phyloP scores from a whole-genome alignment of 2,113 vertebrate genomes.

The Copsychus sechellarum region DNA sequence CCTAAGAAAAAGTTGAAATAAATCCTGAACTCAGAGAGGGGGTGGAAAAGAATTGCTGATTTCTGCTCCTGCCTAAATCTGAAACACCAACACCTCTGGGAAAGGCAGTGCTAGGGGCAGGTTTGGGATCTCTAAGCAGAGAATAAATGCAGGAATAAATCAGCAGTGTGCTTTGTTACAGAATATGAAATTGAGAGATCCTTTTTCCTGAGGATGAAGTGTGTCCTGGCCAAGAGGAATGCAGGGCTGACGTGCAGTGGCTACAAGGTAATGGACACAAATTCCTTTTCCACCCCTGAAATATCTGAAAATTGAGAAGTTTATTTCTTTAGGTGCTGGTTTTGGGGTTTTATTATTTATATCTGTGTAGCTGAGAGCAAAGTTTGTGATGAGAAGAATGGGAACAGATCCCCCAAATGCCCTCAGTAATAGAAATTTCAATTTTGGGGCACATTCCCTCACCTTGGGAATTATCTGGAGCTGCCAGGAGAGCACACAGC shows the following conservation, averaged over 20 bases:
- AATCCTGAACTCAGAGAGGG: not conserved
- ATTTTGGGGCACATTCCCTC: not conserved
- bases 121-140: not conserved
- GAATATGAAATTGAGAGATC: slow-evolving; percentile 92
- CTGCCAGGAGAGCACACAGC: no score
- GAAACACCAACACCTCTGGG: not conserved
- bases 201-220: slow-evolving; percentile 96
- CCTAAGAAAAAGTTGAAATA: not conserved
- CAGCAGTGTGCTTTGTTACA: slow-evolving; percentile 64
- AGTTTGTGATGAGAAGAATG: not conserved
- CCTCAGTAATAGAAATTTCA: not conserved
- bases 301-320: not conserved
- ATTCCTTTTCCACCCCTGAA: not conserved
- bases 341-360: not conserved
- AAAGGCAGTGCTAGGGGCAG: not conserved
- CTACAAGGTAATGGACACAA: slow-evolving; percentile 83
- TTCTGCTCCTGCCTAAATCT: not conserved
- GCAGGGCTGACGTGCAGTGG: slow-evolving; percentile 92
- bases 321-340: not conserved
- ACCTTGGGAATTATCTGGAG: not conserved
- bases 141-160: not conserved
- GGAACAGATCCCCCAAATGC: not conserved
- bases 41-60: not conserved
- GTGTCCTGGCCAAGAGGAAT: slow-evolving; percentile 92
- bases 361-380: not conserved